Evolutionary conservation across 2,888 invertebrate genomes (phyloP), one percentile per base, ranked within the genome.

Genomic region (Cephonodes hylas): DNA sequence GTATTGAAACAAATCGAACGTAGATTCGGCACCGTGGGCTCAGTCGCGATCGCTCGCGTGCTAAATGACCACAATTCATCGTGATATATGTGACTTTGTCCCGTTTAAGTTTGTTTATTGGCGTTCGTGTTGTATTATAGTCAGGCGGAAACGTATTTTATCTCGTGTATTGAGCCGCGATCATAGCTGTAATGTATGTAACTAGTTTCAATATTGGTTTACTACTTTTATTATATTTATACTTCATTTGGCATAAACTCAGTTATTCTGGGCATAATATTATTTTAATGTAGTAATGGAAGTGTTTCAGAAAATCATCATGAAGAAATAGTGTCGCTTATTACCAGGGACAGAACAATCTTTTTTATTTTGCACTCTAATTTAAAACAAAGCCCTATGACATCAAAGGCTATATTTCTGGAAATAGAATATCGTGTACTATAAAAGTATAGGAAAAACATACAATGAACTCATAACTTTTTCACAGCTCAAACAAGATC

Each of bases 71-170:
- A 89, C 87, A 83, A 87, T 78, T 91, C 87, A 88, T 81, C 70
- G 74, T 85, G 85, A 88, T 78, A 86, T 86, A 89, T 88, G 80
- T 74, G 83, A 81, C 78, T 84, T 84, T 84, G 86, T 86, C 86
- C 86, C 85, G 83, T 86, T 88, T 79, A 75, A 78, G 81, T 84
- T 84, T 85, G 84, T 88, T 90, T 89, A 89, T 87, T 75, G 82
- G 74, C 72, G 68, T 83, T 84, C 85, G 84, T 86, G 86, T 82
- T 71, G 68, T 72, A 74, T 75, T 81, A 77, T 74, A 75, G 74
- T 72, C 73, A 79, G 75, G 76, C 70, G 72, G 71, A 68, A 63
- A 73, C 67, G 75, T 79, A 80, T 79, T 80, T 78, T 77, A 80
- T 79, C 68, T 70, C 64, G 72, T 75, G 62, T 62, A 72, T 73